These are phyloP conservation scores for Grammomys dolichurus DNA, from an alignment of 2,113 vertebrate species.

Conservation along the genomic window DNA sequence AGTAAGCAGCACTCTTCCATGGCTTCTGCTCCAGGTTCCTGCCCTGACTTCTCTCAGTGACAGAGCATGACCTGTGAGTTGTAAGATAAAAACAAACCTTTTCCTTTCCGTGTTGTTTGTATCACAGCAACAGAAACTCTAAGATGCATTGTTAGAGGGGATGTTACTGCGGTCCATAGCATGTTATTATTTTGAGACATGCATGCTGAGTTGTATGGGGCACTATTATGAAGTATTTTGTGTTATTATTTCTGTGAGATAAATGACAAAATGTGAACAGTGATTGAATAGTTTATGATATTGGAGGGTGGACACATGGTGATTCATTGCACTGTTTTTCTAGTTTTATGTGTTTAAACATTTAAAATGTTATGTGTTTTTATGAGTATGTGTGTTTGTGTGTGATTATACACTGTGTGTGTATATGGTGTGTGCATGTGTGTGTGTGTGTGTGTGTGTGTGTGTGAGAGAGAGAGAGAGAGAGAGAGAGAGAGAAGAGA, in stretches of 20 bases:
- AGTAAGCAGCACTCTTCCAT: neutral
- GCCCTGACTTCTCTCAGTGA: neutral
- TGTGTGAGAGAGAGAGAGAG: neutral
- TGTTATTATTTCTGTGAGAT: neutral
- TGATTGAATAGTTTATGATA: neutral
- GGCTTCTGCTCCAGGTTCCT: neutral
- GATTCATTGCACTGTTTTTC: neutral
- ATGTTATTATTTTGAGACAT: neutral
- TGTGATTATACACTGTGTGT: neutral
- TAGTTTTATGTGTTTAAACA: neutral
- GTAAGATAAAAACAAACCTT: neutral
- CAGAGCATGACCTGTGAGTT: neutral
- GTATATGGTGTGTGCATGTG: neutral
- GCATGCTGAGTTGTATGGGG: neutral
- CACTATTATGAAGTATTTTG: neutral
- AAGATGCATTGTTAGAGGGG: neutral
- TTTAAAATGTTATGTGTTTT: neutral
- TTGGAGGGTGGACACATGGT: neutral
- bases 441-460: neutral
- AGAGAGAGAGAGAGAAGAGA: neutral
- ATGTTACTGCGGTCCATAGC: neutral
- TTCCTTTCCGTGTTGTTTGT: neutral
- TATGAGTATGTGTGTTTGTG: neutral
- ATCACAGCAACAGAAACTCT: neutral
- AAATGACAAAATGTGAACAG: conserved; percentile 35